These are phyloP conservation scores for Meandrusa payeni DNA, from an alignment of 2,888 invertebrate genomes.

Conservation along the genomic window DNA sequence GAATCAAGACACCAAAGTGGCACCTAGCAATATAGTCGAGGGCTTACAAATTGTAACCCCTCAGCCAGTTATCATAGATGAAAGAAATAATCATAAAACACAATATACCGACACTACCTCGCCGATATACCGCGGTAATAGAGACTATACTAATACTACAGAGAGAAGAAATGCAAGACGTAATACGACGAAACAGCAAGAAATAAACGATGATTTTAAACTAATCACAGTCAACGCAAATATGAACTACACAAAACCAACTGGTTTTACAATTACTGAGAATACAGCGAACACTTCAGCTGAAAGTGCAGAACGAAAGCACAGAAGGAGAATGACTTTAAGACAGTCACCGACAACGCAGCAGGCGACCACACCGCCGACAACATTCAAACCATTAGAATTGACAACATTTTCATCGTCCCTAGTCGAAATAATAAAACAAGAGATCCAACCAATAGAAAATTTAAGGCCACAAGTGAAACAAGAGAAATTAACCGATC, in stretches of 20 bases:
- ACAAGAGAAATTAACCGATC: constrained; percentile 56
- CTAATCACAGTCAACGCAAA: constrained; percentile 51
- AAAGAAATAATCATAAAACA: constrained; percentile 51
- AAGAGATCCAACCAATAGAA: constrained; percentile 53
- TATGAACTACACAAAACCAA: constrained; percentile 45
- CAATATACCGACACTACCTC: constrained; percentile 44
- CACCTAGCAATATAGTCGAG: constrained; percentile 34
- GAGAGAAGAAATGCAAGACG: constrained; percentile 35
- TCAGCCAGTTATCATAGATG: constrained; percentile 52
- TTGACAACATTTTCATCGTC: constrained; percentile 33
- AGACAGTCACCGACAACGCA: constrained; percentile 40
- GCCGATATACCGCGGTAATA: constrained; percentile 62
- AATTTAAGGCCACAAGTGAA: constrained; percentile 37
- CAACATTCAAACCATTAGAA: constrained; percentile 33
- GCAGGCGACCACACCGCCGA: constrained; percentile 31
- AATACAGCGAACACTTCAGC: constrained; percentile 32
- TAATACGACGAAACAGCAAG: constrained; percentile 36
- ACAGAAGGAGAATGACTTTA: constrained; percentile 60
- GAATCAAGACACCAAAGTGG: constrained; percentile 50
- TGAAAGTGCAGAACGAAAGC: constrained; percentile 48
- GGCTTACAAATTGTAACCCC: constrained; percentile 59
- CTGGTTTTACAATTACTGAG: constrained; percentile 26
- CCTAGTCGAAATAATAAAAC: constrained; percentile 49
- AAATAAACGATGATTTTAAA: constrained; percentile 41
- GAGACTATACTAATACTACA: constrained; percentile 46